Evolutionary conservation across 2,888 invertebrate species (phyloP).

Genomic region (Epistrophella euchroma): DNA sequence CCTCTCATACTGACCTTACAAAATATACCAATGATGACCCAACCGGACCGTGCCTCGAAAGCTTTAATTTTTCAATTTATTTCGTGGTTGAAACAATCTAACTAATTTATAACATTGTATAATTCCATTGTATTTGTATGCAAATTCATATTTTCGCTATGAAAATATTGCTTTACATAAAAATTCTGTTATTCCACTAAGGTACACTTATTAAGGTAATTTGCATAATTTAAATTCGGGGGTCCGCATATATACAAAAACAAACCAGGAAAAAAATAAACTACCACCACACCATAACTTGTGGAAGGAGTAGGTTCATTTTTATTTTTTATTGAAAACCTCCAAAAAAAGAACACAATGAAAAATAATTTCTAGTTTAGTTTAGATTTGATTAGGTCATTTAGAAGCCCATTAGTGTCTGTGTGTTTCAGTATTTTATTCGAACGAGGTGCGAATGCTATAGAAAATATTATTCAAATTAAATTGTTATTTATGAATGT

Average conservation of each 20-base stretch:
- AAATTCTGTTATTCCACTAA: conserved; percentile 48
- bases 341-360: background rate
- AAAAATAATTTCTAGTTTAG: conserved; percentile 10
- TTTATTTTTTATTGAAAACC: background rate
- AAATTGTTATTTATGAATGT: conserved; percentile 59
- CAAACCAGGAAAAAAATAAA: conserved; percentile 14
- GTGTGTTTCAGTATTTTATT: conserved; percentile 35
- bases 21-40: background rate
- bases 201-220: conserved; percentile 56
- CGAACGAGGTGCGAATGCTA: conserved; percentile 67
- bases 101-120: conserved; percentile 46
- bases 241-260: conserved; percentile 10
- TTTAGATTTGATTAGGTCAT: conserved; percentile 52
- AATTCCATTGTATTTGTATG: conserved; percentile 60
- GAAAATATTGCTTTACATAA: conserved; percentile 45
- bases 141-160: conserved; percentile 56
- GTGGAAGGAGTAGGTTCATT: conserved; percentile 8
- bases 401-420: conserved; percentile 56
- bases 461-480: conserved; percentile 65
- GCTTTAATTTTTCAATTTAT: conserved; percentile 32
- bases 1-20: background rate
- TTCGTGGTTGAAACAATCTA: conserved; percentile 35
- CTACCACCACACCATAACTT: background rate
- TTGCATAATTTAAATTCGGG: conserved; percentile 57
- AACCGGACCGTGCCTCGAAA: background rate